Conservation (phyloP, 2,888 invertebrate genomes). For the Mechanitis mazaeus region DNA sequence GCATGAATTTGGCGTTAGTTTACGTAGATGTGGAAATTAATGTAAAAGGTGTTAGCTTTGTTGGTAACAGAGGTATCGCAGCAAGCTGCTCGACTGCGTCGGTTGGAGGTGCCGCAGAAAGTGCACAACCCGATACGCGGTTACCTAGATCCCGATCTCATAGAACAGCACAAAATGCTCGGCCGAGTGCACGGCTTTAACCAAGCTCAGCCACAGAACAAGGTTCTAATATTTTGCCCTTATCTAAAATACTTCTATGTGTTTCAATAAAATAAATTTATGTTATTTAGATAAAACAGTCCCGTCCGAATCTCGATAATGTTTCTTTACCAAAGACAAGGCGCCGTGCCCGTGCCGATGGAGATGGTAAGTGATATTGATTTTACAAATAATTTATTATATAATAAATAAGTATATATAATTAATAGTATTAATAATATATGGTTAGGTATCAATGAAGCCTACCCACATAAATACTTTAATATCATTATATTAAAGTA, state of each 20-base stretch:
- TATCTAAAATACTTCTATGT: neutral
- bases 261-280: neutral
- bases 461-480: too few species aligned
- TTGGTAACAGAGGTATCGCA: slow-evolving; percentile 56
- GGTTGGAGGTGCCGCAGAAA: slow-evolving; percentile 43
- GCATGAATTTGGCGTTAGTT: too few species aligned
- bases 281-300: slow-evolving; percentile 10
- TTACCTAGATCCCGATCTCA: slow-evolving; percentile 53
- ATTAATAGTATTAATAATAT: too few species aligned
- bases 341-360: slow-evolving; percentile 43
- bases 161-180: slow-evolving; percentile 61
- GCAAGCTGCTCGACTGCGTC: slow-evolving; percentile 45
- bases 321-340: slow-evolving; percentile 20
- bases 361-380: slow-evolving; percentile 38
- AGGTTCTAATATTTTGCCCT: slow-evolving; percentile 6
- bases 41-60: slow-evolving; percentile 37
- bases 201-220: slow-evolving; percentile 33
- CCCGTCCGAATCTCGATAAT: slow-evolving; percentile 1
- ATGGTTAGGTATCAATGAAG: too few species aligned
- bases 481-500: too few species aligned
- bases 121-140: slow-evolving; percentile 40
- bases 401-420: too few species aligned
- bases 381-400: too few species aligned
- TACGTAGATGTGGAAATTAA: neutral
- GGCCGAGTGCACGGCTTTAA: slow-evolving; percentile 50